Evolutionary conservation across 2,888 invertebrate species (phyloP).

Genomic region (Pecten maximus): DNA sequence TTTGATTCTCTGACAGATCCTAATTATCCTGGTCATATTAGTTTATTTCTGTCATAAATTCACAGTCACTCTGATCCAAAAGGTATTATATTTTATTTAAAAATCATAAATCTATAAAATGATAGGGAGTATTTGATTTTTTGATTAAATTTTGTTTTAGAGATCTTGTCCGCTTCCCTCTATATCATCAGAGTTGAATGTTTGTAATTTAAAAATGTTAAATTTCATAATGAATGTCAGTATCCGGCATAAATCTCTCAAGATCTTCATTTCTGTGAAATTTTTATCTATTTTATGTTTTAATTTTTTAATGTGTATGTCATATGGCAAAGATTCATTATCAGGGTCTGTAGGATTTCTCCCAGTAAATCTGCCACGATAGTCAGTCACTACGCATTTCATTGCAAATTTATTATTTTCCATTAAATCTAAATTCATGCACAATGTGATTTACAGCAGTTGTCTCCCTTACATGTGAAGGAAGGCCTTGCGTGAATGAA

Average conservation of each 20-base stretch:
- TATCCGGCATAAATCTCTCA: background rate
- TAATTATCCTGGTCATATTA: background rate
- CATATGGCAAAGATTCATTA: slow-evolving; percentile 32
- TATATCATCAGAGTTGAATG: background rate
- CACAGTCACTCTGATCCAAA: background rate
- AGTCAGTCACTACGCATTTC: background rate
- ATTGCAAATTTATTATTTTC: slow-evolving; percentile 28
- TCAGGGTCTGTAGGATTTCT: slow-evolving; percentile 11
- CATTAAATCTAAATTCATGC: slow-evolving; percentile 4
- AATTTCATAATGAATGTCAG: slow-evolving; percentile 32
- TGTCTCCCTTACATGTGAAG: background rate
- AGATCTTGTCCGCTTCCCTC: background rate
- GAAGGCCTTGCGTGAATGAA: background rate
- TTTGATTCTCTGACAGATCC: background rate
- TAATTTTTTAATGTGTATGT: slow-evolving; percentile 33
- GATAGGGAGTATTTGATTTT: background rate
- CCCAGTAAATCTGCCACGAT: background rate
- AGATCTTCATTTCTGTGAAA: slow-evolving; percentile 4
- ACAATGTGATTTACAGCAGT: slow-evolving; percentile 13
- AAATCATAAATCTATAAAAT: background rate
- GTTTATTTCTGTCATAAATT: background rate
- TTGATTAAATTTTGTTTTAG: background rate
- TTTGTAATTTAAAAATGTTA: slow-evolving; percentile 33
- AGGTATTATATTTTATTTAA: background rate
- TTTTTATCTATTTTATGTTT: slow-evolving; percentile 33